Base-by-base conservation (phyloP, 2,797 vertebrate species). In the Oophaga sylvatica region DNA sequence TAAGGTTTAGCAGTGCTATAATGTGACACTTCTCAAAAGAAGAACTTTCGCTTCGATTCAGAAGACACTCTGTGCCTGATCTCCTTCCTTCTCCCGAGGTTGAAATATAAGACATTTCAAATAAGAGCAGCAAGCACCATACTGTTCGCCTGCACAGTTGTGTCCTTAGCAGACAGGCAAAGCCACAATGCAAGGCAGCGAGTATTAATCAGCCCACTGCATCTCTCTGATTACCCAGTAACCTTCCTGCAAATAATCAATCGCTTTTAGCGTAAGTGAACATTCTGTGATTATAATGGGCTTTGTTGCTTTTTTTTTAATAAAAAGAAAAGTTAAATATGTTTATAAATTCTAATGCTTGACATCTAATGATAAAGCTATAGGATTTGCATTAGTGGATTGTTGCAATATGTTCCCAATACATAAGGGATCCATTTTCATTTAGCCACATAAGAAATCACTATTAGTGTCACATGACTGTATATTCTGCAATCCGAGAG, bases 171-270 rank as follows among this genome's bases (percentile, higher is more conserved):
- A 77, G 57, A 16, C 78, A 48, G 31, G 45, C 26, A 56, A 57
- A 68, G 63, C 79, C 77, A 60, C 22, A 70, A 78, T 71, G 48
- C 53, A 62, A 65, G 17, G 45, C 16, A n/a, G 67, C 29, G 79
- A 85, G 77, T 73, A 85, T 77, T 67, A 68, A 81, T 85, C 70
- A 85, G 35, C 68, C 78, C 59, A 31, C 45, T 67, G 60, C 75
- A 41, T 81, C 53, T 65, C 45, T 57, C 70, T 82, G 79, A 86
- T 86, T 85, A 68, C n/a, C 41, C 70, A 77, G 83, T 81, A 65
- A 59, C 78, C 83, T 88, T 84, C 53, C 60, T 31, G 56, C 77
- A 76, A 85, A 88, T 85, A 88, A 89, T 89, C 79, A 82, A 63
- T 41, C 10, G 35, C 31, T 63, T 78, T 80, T 85, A 31, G n/a